Percentiles rank a stretch among this genome's conserved stretches.
phyloP scores from a whole-genome alignment of 2,888 invertebrate species.

The Drosophila prostipennis region DNA sequence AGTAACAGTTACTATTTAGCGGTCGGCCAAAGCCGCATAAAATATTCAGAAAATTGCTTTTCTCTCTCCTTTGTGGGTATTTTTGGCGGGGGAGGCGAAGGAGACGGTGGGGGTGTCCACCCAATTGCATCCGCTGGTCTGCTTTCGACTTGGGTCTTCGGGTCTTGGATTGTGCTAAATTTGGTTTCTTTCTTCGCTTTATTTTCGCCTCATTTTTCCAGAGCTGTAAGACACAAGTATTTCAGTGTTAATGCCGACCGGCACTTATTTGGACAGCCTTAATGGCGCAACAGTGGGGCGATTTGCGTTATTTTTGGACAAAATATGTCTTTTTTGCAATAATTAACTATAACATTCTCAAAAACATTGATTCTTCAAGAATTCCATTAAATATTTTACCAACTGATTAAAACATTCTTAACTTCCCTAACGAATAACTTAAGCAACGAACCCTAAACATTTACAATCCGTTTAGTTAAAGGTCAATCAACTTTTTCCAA shows the following conservation, averaged over 20 bases:
- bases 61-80: slow-evolving; percentile 26
- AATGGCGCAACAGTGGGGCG: slow-evolving; percentile 48
- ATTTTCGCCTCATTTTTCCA: slow-evolving; percentile 28
- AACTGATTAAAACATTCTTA: no score
- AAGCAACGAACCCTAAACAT: neutral
- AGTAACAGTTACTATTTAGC: slow-evolving; percentile 76
- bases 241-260: slow-evolving; percentile 65
- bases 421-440: neutral
- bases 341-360: no score
- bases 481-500: no score
- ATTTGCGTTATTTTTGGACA: neutral
- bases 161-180: slow-evolving; percentile 56
- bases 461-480: no score
- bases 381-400: no score
- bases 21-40: slow-evolving; percentile 52
- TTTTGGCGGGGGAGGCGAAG: neutral
- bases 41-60: slow-evolving; percentile 70
- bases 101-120: slow-evolving; percentile 20
- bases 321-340: no score
- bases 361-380: no score
- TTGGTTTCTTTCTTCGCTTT: slow-evolving; percentile 32
- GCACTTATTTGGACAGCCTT: slow-evolving; percentile 65
- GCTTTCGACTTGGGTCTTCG: slow-evolving; percentile 24
- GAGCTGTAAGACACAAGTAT: slow-evolving; percentile 41
- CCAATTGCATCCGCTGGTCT: slow-evolving; percentile 47